These are phyloP conservation scores for Electrona antarctica DNA, from an alignment of 2,113 vertebrate species.

Conservation along the genomic window DNA sequence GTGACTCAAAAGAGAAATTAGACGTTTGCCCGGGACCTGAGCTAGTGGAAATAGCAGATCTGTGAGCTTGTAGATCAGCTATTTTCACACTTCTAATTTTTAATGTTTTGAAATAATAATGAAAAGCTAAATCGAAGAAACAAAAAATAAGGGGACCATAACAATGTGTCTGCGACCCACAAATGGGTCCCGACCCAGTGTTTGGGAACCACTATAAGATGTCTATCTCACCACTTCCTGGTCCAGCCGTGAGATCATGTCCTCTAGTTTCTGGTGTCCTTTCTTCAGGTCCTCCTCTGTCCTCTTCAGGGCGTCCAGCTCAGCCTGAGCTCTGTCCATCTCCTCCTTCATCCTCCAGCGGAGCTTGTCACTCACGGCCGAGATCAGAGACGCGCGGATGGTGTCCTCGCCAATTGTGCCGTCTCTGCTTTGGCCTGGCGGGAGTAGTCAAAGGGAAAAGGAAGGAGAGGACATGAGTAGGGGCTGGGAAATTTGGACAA, in stretches of 20 bases:
- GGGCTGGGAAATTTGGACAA: too few species aligned
- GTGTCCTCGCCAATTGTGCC: constrained; percentile 97
- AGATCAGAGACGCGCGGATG: constrained; percentile 96
- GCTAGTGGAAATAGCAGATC: too few species aligned
- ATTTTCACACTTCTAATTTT: too few species aligned
- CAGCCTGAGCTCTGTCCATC: constrained; percentile 96
- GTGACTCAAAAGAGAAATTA: too few species aligned
- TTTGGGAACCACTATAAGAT: not conserved
- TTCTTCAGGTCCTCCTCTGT: constrained; percentile 98
- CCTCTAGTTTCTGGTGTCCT: constrained; percentile 96
- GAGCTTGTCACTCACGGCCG: constrained; percentile 95
- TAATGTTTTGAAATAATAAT: too few species aligned
- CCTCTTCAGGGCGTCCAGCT: constrained; percentile 94
- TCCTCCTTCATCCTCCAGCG: constrained; percentile 99
- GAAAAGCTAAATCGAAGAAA: too few species aligned
- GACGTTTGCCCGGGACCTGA: too few species aligned
- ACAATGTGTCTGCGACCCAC: too few species aligned
- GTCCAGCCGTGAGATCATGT: constrained; percentile 95
- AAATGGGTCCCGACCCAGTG: too few species aligned
- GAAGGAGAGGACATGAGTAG: not conserved
- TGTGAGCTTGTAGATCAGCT: too few species aligned
- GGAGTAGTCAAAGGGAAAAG: not conserved
- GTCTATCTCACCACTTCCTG: constrained; percentile 92
- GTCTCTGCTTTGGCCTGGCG: constrained; percentile 89
- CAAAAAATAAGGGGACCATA: too few species aligned